Conservation (phyloP, 2,797 vertebrate genomes). For the Sebastolobus alascanus region DNA sequence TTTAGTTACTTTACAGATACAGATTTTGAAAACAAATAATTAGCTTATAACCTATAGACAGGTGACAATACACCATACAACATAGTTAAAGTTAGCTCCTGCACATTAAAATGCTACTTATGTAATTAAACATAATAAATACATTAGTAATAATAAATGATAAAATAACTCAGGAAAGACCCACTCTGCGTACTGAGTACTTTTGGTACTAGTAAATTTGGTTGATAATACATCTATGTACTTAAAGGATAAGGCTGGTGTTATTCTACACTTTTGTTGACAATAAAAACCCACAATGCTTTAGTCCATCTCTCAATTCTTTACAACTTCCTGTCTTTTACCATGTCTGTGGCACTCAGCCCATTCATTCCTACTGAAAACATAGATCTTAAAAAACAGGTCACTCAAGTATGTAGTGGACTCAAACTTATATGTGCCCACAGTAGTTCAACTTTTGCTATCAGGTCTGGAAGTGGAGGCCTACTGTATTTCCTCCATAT, state of each 20-base stretch:
- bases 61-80: not conserved
- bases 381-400: not conserved
- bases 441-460: not conserved
- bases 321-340: not conserved
- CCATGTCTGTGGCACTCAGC: not conserved
- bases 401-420: not conserved
- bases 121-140: not conserved
- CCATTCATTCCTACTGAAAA: not conserved
- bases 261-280: not conserved
- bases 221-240: not conserved
- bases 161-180: not conserved
- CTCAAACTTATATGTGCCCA: not conserved
- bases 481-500: constrained; percentile 33
- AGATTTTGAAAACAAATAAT: not conserved
- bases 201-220: not conserved
- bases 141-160: not conserved
- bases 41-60: not conserved
- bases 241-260: not conserved
- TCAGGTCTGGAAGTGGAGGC: constrained; percentile 20
- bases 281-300: not conserved
- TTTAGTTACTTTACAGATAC: not conserved
- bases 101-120: not conserved
- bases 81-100: not conserved
- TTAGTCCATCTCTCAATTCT: not conserved
- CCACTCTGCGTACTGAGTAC: not conserved